A percentile compares a stretch with the other conserved stretches of the same genome.
Evolutionary conservation across 2,113 vertebrate genomes (phyloP).

Genomic region (Sapajus apella): DNA sequence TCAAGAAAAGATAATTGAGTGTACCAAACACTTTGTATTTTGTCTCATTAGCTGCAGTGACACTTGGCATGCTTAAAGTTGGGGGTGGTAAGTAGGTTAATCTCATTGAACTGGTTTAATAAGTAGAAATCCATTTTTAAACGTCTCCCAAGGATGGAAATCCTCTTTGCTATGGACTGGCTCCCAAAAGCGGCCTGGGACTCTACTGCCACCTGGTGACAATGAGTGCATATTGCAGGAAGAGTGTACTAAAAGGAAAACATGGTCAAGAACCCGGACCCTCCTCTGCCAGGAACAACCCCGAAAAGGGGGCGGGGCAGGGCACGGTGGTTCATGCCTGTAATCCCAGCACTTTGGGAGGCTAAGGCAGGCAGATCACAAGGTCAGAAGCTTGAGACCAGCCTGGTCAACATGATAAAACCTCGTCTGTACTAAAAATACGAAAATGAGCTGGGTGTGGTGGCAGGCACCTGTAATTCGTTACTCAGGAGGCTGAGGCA

Average conservation of each 20-base stretch:
- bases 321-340: too few relatives aligned
- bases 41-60: constrained; percentile 68
- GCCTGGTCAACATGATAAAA: too few relatives aligned
- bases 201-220: constrained; percentile 73
- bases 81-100: constrained; percentile 64
- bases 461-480: too few relatives aligned
- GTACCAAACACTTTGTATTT: constrained; percentile 65
- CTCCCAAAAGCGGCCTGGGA: background rate
- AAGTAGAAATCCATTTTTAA: constrained; percentile 64
- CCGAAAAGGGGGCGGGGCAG: too few relatives aligned
- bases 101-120: constrained; percentile 68
- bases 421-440: too few relatives aligned
- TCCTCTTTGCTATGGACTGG: background rate
- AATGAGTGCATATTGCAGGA: constrained; percentile 66
- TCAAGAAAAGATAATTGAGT: constrained; percentile 65
- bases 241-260: constrained; percentile 37
- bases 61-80: constrained; percentile 41
- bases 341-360: too few relatives aligned
- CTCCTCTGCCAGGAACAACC: background rate
- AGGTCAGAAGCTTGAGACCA: too few relatives aligned
- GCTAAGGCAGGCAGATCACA: too few relatives aligned
- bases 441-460: too few relatives aligned
- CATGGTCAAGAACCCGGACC: background rate
- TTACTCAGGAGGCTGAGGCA: too few relatives aligned
- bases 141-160: constrained; percentile 38